Base-by-base conservation (phyloP, 2,888 invertebrate species). In the Romanomermis culicivorax region DNA sequence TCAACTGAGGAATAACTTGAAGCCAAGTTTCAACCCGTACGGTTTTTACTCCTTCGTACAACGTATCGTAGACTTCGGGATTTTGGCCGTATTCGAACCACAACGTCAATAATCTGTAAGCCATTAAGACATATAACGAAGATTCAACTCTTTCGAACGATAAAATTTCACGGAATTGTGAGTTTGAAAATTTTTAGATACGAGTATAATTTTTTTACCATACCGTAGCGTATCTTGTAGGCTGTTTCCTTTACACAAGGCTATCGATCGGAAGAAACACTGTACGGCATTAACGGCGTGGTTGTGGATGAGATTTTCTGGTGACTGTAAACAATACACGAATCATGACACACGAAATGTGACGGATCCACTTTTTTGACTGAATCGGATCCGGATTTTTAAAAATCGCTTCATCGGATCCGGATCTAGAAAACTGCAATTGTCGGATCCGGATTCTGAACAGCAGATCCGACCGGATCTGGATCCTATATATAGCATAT, bases 11-110 rank as follows among this genome's bases (percentile, higher is more conserved):
- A 61, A 99, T 93, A 0, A 99, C 93, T 77, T 97, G 95, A 11
- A 99, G 76, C 97, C 97, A 99, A 2, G 91, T 95, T 65, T 93
- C 89, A 58, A 97, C 87, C 67, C 91, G 88, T 43, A 95, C 89
- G 1, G 83, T 78, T 61, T 85, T 79, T 60, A 95, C 83, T 1
- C 91, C 91, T 62, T 88, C 89, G 0, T 81, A 78, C 42, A 99
- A 78, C 0, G 89, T 88, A 60, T 91, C 88, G 67, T 88, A 84
- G 0, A 97, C 93, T 62, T 87, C 85, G 0, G 82, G 79, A 72
- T 84, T 81, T 60, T 93, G 86, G 0, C 93, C 95, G 67, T 89
- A 89, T 68, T 95, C 91, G 68, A 95, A 95, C 89, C 93, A 91
- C 1, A 95, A 73, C 0, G 93, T 95, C 29, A 95, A 71, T 55